Evolutionary conservation across 2,113 vertebrate genomes (phyloP).

Genomic region (Balaeniceps rex): DNA sequence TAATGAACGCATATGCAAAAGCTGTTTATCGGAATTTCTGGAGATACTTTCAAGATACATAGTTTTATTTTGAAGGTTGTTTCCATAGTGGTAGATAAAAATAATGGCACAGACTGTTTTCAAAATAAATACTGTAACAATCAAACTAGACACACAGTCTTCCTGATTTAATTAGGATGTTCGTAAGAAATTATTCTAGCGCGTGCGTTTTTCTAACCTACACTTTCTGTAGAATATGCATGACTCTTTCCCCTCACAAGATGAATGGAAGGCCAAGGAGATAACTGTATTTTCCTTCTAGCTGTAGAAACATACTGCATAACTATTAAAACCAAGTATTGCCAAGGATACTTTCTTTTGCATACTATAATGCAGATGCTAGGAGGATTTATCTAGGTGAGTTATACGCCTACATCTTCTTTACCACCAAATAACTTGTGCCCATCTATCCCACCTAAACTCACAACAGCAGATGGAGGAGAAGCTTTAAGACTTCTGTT

Average conservation of each 20-base stretch:
- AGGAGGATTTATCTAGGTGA: background rate
- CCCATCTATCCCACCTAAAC: background rate
- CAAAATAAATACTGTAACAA: conserved; percentile 21
- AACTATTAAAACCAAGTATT: background rate
- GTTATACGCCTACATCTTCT: background rate
- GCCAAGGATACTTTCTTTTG: background rate
- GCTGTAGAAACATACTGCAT: background rate
- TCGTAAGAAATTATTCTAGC: background rate
- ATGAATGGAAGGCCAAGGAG: background rate
- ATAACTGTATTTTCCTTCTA: background rate
- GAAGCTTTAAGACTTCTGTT: background rate
- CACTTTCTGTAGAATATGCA: background rate
- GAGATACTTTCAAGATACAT: background rate
- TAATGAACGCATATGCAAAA: background rate
- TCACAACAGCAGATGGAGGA: background rate
- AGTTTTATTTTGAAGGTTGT: background rate
- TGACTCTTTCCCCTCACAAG: background rate
- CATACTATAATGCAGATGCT: background rate
- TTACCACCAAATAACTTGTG: background rate
- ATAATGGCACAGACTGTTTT: background rate
- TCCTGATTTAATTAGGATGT: conserved; percentile 9
- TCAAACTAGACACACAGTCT: background rate
- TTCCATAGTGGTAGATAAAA: conserved; percentile 17
- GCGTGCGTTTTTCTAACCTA: background rate
- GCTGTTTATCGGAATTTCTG: background rate